Base-by-base conservation (phyloP, 2,888 invertebrate species). In the Tenthredo distinguenda region DNA sequence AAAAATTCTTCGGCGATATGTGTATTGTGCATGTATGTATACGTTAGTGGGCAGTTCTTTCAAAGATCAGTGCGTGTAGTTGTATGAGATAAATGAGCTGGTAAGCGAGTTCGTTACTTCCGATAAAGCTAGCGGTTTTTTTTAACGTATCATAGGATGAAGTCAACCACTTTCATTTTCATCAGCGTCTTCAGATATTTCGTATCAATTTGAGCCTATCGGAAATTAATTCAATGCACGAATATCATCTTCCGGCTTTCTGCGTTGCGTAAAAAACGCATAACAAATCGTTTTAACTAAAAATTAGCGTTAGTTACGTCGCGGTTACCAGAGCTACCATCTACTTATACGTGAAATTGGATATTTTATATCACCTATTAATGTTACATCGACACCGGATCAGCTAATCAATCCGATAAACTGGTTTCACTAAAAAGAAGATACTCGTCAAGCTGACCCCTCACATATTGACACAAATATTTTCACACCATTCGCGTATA, bases 241-340 rank as follows among this genome's bases (percentile, higher is more conserved):
- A 43, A 81, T 50, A 81, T 81, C 81, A 15, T 65, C 81, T 81
- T 81, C 62, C 81, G 77, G 81, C 40, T 81, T 81, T 81, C 81
- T 65, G 40, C n/a, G 26, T 50, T 34, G 50, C 76, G 31, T 77
- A 50, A 50, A 72, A 21, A 77, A 77, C n/a, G 55, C 34, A 77
- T 50, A 77, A 50, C 50, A 18, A 55, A 77, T 74, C 72, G 26
- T 74, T 43, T 74, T 9, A 43, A n/a, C 1, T 26, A 43, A 26
- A 43, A 18, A 26, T 43, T 21, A n/a, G 43, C 21, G 43, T 40
- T 43, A 26, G 72, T 74, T 74, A 74, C 72, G 72, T 43, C 43
- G 43, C 34, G 68, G 34, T 68, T 47, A 34, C 34, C 34, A 7
- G 15, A 31, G 65, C 34, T 12, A 62, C 15, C 47, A 47, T 47